These are phyloP conservation scores for Dryococelus australis DNA, from an alignment of 2,888 invertebrate genomes.

Conservation along the genomic window DNA sequence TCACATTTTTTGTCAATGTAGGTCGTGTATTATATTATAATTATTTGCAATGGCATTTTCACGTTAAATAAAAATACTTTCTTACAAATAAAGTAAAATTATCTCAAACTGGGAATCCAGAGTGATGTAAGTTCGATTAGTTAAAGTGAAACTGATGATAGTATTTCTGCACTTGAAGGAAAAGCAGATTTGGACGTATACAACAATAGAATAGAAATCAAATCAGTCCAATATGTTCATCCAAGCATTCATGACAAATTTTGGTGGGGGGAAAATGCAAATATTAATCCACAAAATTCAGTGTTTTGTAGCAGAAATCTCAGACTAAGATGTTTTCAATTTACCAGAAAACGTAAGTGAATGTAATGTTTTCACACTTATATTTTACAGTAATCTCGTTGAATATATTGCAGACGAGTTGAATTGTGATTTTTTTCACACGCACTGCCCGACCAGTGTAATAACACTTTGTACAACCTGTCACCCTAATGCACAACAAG, in stretches of 20 bases:
- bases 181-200: neutral
- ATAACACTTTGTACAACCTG: too few species aligned
- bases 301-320: neutral
- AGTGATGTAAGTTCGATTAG: neutral
- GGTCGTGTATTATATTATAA: too few species aligned
- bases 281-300: neutral
- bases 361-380: neutral
- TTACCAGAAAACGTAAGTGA: neutral
- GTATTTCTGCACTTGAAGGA: neutral
- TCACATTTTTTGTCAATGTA: neutral
- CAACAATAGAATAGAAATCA: neutral
- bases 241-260: neutral
- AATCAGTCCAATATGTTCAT: neutral
- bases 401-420: neutral
- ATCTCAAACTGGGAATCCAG: slow-evolving; percentile 22
- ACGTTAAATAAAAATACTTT: neutral
- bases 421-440: too few species aligned
- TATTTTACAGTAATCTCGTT: neutral
- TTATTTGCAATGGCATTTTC: neutral
- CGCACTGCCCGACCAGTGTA: too few species aligned
- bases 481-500: too few species aligned
- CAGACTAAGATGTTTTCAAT: neutral
- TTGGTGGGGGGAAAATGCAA: neutral
- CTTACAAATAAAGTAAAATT: neutral
- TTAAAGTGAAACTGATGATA: neutral